Evolutionary conservation across 37 sponge, comb jelly and placozoan species (phyloP).

Genomic region (Chondrilla cf. caribensis): DNA sequence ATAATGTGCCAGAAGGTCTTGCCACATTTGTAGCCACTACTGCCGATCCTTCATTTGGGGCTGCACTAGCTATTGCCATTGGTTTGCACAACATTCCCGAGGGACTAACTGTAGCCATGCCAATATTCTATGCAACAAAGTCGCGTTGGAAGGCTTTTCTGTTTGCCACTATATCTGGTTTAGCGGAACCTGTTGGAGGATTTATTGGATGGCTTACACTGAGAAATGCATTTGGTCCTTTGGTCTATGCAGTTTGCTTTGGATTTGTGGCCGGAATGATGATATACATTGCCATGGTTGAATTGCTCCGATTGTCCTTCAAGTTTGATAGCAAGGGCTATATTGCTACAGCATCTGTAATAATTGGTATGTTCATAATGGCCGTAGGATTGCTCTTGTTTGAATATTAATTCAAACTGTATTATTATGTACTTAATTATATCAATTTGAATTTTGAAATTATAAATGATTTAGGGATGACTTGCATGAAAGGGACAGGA

Average conservation of each 20-base stretch:
- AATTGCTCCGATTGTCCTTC: conserved; percentile 58
- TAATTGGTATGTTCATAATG: conserved; percentile 65
- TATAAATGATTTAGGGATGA: no score
- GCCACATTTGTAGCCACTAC: conserved; percentile 69
- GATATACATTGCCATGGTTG: conserved; percentile 65
- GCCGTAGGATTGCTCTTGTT: conserved; percentile 55
- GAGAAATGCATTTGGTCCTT: conserved; percentile 51
- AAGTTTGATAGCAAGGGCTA: conserved; percentile 45
- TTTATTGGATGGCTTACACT: conserved; percentile 54
- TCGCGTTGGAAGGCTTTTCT: conserved; percentile 57
- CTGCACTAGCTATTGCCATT: conserved; percentile 67
- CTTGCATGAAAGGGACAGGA: no score
- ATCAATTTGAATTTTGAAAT: no score
- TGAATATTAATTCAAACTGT: no score
- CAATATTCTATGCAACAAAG: conserved; percentile 73
- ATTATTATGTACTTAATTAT: no score
- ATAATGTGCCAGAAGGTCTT: conserved; percentile 77
- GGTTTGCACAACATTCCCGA: conserved; percentile 72
- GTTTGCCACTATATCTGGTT: conserved; percentile 64
- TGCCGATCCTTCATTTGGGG: conserved; percentile 55
- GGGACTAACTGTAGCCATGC: conserved; percentile 74
- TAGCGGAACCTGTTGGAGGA: conserved; percentile 68
- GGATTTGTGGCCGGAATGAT: conserved; percentile 75
- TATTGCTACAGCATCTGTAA: conserved; percentile 29
- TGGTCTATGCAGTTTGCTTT: conserved; percentile 55